These are phyloP conservation scores for Ciconia boyciana DNA, from an alignment of 2,113 vertebrate species.

Conservation along the genomic window DNA sequence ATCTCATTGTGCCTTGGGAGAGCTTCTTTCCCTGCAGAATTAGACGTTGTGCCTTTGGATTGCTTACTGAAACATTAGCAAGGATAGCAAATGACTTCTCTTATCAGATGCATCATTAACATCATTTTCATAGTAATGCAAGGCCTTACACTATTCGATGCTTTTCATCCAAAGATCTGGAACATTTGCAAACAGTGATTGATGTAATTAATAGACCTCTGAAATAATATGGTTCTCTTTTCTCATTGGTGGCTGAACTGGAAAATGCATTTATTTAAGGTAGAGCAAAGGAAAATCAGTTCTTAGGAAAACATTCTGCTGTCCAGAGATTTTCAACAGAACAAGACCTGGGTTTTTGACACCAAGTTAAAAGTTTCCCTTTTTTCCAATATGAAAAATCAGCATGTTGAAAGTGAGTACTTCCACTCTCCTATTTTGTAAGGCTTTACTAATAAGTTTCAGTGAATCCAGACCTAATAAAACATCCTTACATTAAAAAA, in stretches of 20 bases:
- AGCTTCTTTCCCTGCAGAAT: neutral
- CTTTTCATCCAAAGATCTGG: neutral
- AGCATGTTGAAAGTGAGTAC: neutral
- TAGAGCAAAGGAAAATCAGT: neutral
- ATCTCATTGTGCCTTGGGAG: neutral
- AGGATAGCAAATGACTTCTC: neutral
- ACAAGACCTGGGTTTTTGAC: fast-evolving
- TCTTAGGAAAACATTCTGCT: neutral
- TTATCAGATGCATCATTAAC: neutral
- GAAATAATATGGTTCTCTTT: neutral
- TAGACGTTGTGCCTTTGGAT: neutral
- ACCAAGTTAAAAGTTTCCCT: neutral
- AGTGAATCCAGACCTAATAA: neutral
- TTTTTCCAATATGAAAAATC: neutral
- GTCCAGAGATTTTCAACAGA: neutral
- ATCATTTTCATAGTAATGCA: neutral
- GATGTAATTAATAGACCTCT: neutral
- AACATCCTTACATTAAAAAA: neutral
- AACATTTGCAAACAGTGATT: neutral
- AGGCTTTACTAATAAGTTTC: neutral
- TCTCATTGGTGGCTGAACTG: neutral
- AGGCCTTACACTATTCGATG: neutral
- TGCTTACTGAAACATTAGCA: neutral
- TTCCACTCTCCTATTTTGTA: neutral
- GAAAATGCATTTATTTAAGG: neutral